Percentiles rank a stretch among this genome's conserved stretches.
phyloP scores from a whole-genome alignment of 2,113 vertebrate genomes.

The Cyphomyrus plagiostoma region DNA sequence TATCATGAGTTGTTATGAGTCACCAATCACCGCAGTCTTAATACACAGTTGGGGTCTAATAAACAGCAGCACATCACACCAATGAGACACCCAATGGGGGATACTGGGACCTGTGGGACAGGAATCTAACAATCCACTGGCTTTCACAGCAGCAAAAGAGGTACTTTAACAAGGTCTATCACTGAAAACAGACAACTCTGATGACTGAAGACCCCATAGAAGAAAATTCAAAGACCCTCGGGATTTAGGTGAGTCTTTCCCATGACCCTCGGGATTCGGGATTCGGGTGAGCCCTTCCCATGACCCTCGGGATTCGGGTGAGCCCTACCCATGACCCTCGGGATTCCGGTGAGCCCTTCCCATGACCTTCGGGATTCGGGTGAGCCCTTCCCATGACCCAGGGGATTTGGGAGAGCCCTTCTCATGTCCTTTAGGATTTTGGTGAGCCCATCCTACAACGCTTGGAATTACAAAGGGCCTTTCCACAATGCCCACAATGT shows the following conservation, averaged over 20 bases:
- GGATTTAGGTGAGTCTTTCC: background rate
- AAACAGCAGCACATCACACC: slow-evolving; percentile 1
- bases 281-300: background rate
- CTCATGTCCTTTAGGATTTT: no score
- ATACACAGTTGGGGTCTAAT: background rate
- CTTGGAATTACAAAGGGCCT: background rate
- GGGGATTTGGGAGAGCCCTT: background rate
- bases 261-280: background rate
- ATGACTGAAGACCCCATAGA: background rate
- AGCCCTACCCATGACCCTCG: background rate
- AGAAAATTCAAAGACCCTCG: background rate
- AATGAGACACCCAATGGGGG: background rate
- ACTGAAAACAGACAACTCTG: background rate
- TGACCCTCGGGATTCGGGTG: no score
- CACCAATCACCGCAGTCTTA: background rate
- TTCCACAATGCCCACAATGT: background rate
- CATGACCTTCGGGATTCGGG: background rate
- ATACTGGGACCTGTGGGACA: background rate
- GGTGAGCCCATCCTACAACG: background rate
- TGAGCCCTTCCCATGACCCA: background rate
- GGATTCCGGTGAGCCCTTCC: background rate
- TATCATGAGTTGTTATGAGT: background rate
- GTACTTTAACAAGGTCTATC: background rate
- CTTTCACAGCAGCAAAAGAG: background rate
- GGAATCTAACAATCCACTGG: background rate